These are phyloP conservation scores for Stichopus chloronotus DNA, from an alignment of 35 echinoderm and acorn worm species.

Conservation along the genomic window DNA sequence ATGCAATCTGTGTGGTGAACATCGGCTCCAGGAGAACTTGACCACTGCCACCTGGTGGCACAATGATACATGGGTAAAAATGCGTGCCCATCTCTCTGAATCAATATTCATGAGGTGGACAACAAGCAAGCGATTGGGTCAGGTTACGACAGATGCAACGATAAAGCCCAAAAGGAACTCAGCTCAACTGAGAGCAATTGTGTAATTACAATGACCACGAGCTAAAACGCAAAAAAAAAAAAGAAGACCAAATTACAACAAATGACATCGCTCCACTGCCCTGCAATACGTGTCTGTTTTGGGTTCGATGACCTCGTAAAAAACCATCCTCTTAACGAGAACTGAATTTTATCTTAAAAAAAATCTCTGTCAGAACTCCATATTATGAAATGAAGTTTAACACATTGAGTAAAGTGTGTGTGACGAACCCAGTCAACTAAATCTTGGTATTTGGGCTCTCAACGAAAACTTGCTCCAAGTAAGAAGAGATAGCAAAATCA, in stretches of 20 bases:
- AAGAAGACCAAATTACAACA: not conserved
- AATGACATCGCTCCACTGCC: not conserved
- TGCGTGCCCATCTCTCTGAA: not conserved
- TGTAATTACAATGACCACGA: slow-evolving; percentile 42
- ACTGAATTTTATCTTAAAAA: not conserved
- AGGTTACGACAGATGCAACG: slow-evolving; percentile 27
- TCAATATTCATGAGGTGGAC: slow-evolving; percentile 46
- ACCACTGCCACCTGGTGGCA: slow-evolving; percentile 19
- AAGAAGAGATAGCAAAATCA: not conserved
- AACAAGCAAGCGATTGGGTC: slow-evolving; percentile 24
- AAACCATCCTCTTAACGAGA: not conserved
- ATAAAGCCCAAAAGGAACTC: not conserved
- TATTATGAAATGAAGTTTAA: not conserved
- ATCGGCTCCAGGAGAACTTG: not conserved
- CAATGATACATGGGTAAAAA: not conserved
- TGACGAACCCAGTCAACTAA: not conserved
- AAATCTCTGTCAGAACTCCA: not conserved
- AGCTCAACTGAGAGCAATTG: not conserved
- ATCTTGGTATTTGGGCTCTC: not conserved
- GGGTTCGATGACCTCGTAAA: slow-evolving; percentile 8
- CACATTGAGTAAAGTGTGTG: not conserved
- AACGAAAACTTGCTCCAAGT: not conserved
- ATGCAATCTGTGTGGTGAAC: not conserved
- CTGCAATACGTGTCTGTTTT: not conserved
- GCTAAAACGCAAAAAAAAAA: not conserved